A percentile compares a stretch with the other conserved stretches of the same genome.
Evolutionary conservation across 2,797 vertebrate species (phyloP).

Genomic region (Pyrrhura leucotis): DNA sequence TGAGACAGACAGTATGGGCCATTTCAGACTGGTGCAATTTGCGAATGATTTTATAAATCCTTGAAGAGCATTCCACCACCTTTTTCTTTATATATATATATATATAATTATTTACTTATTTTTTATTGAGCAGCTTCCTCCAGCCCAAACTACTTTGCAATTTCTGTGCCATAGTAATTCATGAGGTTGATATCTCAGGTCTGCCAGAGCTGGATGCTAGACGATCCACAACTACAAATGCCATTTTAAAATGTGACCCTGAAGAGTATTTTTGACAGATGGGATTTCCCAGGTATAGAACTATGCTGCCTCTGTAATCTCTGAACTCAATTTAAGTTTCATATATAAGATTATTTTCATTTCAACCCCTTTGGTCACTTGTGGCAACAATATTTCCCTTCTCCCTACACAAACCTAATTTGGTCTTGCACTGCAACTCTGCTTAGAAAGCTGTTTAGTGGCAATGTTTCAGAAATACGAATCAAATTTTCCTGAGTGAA

Average conservation of each 20-base stretch:
- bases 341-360: constrained; percentile 67
- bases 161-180: neutral
- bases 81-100: neutral
- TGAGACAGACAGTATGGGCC: neutral
- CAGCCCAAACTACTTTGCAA: neutral
- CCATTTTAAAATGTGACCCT: constrained; percentile 16
- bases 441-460: constrained; percentile 56
- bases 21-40: neutral
- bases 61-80: neutral
- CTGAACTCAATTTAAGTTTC: constrained; percentile 57
- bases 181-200: constrained; percentile 5
- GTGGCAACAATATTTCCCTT: constrained; percentile 51
- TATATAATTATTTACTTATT: no score
- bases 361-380: constrained; percentile 36
- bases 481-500: constrained; percentile 30
- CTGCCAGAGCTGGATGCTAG: neutral
- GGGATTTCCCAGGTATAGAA: constrained; percentile 12
- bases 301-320: constrained; percentile 26
- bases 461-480: constrained; percentile 28
- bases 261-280: constrained; percentile 42
- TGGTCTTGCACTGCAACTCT: constrained; percentile 28
- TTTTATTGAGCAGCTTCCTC: neutral
- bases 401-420: constrained; percentile 38
- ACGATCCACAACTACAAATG: constrained; percentile 14
- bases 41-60: neutral